These are phyloP conservation scores for Protonibea diacanthus DNA, from an alignment of 2,797 vertebrate genomes.

Conservation along the genomic window DNA sequence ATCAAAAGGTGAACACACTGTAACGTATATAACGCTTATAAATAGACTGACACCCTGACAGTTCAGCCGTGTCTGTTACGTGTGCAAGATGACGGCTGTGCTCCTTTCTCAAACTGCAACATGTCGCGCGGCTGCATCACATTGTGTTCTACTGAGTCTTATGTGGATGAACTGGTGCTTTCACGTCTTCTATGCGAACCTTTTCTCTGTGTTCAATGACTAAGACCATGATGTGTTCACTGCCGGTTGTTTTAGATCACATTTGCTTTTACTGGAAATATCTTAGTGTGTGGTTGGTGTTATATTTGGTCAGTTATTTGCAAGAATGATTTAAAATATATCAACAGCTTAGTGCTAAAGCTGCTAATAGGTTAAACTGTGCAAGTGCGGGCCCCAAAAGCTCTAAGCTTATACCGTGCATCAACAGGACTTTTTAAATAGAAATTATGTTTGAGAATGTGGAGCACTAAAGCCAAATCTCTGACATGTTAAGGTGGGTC, in stretches of 20 bases:
- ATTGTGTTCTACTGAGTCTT: slow-evolving; percentile 10
- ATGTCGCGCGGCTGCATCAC: slow-evolving; percentile 17
- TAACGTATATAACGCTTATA: slow-evolving; percentile 3
- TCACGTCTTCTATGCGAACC: not conserved
- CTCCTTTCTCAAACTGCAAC: slow-evolving; percentile 34
- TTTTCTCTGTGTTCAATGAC: not conserved
- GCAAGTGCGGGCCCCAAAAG: not conserved
- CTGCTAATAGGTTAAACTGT: not conserved
- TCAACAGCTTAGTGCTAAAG: not conserved
- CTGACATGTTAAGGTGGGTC: not conserved
- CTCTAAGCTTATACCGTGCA: not conserved
- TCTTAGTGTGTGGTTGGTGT: not conserved
- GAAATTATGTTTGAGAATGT: not conserved
- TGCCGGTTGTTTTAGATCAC: not conserved
- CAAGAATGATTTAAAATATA: not conserved
- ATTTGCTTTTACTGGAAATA: not conserved
- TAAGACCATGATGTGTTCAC: not conserved
- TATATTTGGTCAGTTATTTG: not conserved
- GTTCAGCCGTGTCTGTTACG: slow-evolving; percentile 37
- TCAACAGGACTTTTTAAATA: not conserved
- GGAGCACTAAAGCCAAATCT: not conserved
- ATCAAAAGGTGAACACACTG: slow-evolving; percentile 9
- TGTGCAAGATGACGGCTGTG: slow-evolving; percentile 36
- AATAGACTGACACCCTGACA: slow-evolving; percentile 39
- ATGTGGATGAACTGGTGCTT: not conserved